These are phyloP conservation scores for Stictocephala bisonia DNA, from an alignment of 2,888 invertebrate species.

Conservation along the genomic window DNA sequence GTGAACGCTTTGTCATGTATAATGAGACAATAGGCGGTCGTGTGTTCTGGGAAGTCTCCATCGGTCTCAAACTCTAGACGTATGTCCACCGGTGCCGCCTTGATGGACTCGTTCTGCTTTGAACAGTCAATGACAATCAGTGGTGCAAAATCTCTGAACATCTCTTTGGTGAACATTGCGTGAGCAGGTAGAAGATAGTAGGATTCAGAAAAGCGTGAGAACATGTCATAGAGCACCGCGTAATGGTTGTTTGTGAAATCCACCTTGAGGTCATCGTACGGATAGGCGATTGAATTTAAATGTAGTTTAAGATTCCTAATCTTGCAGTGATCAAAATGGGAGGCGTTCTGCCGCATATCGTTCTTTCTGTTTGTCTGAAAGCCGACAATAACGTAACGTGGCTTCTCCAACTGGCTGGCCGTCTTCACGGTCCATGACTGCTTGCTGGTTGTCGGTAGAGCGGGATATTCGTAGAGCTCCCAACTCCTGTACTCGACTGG, in stretches of 20 bases:
- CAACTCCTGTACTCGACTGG: too few relatives aligned
- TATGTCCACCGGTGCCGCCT: constrained; percentile 58
- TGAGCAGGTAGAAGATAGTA: constrained; percentile 53
- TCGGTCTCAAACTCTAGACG: constrained; percentile 58
- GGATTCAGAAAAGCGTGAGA: constrained; percentile 55
- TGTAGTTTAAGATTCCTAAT: too few relatives aligned
- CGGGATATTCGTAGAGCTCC: too few relatives aligned
- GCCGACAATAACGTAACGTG: too few relatives aligned
- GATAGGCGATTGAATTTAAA: constrained; percentile 62
- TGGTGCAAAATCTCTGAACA: constrained; percentile 57
- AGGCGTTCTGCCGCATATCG: too few relatives aligned
- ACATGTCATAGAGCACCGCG: constrained; percentile 59
- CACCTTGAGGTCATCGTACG: constrained; percentile 61
- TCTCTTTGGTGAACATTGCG: constrained; percentile 54
- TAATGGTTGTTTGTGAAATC: constrained; percentile 57
- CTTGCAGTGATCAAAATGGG: too few relatives aligned
- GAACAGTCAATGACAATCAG: constrained; percentile 36
- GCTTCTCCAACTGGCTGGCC: too few relatives aligned
- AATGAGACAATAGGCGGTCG: constrained; percentile 58
- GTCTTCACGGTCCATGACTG: too few relatives aligned
- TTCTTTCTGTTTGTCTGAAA: too few relatives aligned
- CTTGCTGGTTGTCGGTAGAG: too few relatives aligned
- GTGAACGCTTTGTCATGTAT: constrained; percentile 55
- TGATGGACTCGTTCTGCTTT: constrained; percentile 56
- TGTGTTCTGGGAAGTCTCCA: constrained; percentile 54